Percentiles rank a stretch among this genome's conserved stretches.
Conservation (phyloP, 2,113 vertebrate genomes). For the Ammospiza nelsoni region DNA sequence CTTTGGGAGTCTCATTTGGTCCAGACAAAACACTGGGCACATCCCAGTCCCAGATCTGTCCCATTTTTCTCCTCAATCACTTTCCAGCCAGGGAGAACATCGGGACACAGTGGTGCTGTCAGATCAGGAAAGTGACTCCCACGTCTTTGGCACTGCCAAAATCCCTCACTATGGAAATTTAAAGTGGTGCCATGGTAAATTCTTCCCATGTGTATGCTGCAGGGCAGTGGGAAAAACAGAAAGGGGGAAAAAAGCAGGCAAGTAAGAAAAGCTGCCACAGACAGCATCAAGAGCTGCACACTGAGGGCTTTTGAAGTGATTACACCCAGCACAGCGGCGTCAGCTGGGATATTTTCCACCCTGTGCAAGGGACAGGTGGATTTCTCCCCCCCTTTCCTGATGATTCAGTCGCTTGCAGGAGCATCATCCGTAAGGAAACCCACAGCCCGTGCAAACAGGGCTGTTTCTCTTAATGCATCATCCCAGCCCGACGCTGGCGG, state of each 20-base stretch:
- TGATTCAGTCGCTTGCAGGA: neutral
- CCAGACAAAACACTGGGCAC: neutral
- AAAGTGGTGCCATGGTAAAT: accelerated
- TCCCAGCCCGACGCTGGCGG: neutral
- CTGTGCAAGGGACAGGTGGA: neutral
- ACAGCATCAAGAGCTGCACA: neutral
- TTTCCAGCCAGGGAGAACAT: accelerated
- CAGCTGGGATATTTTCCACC: neutral
- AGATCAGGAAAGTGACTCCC: neutral
- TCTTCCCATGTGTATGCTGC: neutral
- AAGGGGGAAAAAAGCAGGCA: accelerated
- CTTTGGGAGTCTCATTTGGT: neutral
- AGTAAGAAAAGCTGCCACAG: neutral
- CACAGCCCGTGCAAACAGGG: neutral
- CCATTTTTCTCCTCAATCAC: accelerated
- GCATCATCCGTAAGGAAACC: slow-evolving; percentile 19
- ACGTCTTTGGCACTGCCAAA: accelerated
- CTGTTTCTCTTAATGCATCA: neutral
- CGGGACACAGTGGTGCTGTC: accelerated
- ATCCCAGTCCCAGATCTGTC: neutral
- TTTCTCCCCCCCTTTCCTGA: neutral
- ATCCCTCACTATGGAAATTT: neutral
- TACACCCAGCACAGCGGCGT: neutral
- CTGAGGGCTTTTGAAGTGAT: slow-evolving; percentile 4
- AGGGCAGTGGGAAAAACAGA: neutral